Conservation (phyloP, 1,140 invertebrate species). For the Drosophila ficusphila region DNA sequence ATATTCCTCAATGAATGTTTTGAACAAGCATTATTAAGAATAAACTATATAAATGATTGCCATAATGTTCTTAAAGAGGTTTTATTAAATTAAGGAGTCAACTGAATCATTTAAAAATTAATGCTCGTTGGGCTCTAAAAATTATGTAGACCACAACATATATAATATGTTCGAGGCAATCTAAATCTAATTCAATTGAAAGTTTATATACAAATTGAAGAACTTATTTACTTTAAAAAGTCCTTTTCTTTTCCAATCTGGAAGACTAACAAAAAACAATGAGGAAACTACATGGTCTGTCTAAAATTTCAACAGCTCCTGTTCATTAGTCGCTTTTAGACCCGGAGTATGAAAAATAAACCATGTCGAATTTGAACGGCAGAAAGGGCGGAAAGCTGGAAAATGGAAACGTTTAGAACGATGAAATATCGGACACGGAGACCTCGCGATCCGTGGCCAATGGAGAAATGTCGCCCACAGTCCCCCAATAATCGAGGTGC, state of each 20-base stretch:
- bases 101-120: too few relatives aligned
- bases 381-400: background rate
- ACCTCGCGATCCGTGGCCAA: constrained; percentile 11
- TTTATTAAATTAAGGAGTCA: background rate
- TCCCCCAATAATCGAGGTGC: constrained; percentile 26
- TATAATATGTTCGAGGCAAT: too few relatives aligned
- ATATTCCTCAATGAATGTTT: too few relatives aligned
- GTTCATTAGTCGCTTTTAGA: background rate
- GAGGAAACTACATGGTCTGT: background rate
- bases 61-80: too few relatives aligned
- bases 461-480: constrained; percentile 13
- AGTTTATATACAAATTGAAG: background rate
- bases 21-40: too few relatives aligned
- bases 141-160: constrained; percentile 16
- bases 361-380: constrained; percentile 6
- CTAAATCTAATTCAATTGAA: background rate
- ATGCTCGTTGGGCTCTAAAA: constrained; percentile 27
- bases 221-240: background rate
- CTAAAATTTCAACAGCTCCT: background rate
- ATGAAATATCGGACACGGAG: constrained; percentile 15
- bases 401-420: background rate
- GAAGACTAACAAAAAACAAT: background rate
- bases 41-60: too few relatives aligned
- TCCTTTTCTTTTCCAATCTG: background rate
- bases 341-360: background rate